Percentiles rank a stretch among this genome's conserved stretches.
Conservation (phyloP, 2,797 vertebrate species). For the Craterocephalus amniculus region DNA sequence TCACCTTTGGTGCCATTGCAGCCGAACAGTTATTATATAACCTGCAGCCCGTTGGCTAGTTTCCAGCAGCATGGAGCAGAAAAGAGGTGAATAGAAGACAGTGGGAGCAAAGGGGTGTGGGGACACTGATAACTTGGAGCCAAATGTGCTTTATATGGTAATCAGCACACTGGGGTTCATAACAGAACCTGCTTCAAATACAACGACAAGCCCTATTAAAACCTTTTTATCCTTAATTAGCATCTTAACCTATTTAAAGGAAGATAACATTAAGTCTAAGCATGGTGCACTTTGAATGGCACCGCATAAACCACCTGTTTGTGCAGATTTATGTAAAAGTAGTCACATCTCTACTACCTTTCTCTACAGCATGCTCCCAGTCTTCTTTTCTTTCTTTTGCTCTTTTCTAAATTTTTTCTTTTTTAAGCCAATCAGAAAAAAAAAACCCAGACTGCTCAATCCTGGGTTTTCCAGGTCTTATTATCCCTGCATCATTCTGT, state of each 20-base stretch:
- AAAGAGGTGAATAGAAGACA: constrained; percentile 26
- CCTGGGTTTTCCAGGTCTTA: constrained; percentile 52
- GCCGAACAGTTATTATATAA: constrained; percentile 50
- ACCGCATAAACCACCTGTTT: neutral
- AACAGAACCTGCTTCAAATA: neutral
- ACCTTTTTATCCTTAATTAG: neutral
- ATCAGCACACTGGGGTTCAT: neutral
- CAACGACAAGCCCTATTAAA: neutral
- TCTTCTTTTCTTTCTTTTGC: neutral
- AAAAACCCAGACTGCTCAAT: constrained; percentile 24
- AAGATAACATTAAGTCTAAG: neutral
- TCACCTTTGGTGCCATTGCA: constrained; percentile 57
- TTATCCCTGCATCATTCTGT: constrained; percentile 25
- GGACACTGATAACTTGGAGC: constrained; percentile 26
- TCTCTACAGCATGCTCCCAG: neutral
- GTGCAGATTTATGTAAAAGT: constrained; percentile 11
- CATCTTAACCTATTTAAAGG: neutral
- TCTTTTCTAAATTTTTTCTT: neutral
- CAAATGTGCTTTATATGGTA: constrained; percentile 11
- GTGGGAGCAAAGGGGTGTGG: constrained; percentile 13
- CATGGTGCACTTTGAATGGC: constrained; percentile 6
- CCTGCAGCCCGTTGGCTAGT: constrained; percentile 21
- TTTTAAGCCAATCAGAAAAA: constrained; percentile 19
- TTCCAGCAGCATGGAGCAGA: constrained; percentile 35
- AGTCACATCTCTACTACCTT: neutral